A percentile compares a stretch with the other conserved stretches of the same genome.
Evolutionary conservation across 2,113 vertebrate genomes (phyloP).

Genomic region (Lipophrys pholis): DNA sequence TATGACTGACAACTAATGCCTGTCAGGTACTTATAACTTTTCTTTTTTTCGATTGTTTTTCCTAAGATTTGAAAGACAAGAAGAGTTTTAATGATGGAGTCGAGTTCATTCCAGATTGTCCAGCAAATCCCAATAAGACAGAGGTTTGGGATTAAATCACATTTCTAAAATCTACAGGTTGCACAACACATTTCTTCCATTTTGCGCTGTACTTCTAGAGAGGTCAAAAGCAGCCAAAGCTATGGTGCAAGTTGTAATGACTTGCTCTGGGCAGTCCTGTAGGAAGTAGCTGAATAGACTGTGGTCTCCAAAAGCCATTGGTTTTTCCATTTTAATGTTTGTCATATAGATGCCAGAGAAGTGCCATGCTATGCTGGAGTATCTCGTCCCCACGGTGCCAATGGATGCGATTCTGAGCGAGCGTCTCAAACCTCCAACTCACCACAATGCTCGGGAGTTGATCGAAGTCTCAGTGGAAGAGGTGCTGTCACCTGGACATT

Average conservation of each 20-base stretch:
- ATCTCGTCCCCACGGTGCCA: conserved; percentile 76
- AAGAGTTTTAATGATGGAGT: background rate
- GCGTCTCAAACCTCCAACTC: conserved; percentile 82
- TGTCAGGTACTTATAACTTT: background rate
- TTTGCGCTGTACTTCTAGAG: no score
- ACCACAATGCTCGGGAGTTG: conserved; percentile 73
- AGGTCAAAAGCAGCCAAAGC: no score
- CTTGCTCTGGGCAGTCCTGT: no score
- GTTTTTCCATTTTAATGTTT: background rate
- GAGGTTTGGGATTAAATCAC: no score
- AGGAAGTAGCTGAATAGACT: no score
- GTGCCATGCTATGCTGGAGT: conserved; percentile 52
- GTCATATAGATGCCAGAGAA: conserved; percentile 63
- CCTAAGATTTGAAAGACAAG: conserved; percentile 17
- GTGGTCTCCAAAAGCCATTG: background rate
- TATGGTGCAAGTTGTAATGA: no score
- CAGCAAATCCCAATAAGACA: no score
- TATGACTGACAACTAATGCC: background rate
- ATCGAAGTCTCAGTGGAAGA: conserved; percentile 87
- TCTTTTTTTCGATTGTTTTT: conserved; percentile 1
- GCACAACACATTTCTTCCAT: no score
- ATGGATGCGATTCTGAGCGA: conserved; percentile 86
- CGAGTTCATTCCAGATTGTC: no score
- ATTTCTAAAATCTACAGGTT: no score
- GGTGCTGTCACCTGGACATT: conserved; percentile 87